Base-by-base conservation (phyloP, 2,888 invertebrate genomes). In the Protodeltote pygarga region DNA sequence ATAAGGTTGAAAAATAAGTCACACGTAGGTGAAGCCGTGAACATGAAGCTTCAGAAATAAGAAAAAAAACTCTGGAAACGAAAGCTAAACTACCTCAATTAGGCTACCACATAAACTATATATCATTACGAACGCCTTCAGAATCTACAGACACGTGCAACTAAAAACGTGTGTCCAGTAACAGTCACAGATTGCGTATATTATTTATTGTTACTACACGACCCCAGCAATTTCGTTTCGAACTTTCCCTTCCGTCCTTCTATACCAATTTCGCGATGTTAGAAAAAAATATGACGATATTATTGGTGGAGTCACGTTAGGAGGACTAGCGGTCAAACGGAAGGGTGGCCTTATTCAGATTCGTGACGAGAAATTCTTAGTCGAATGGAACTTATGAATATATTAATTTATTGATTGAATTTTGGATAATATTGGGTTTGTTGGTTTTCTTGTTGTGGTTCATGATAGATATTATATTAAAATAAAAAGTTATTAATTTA, bases 241-340 rank as follows among this genome's bases (percentile, higher is more conserved):
- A 84, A 83, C 83, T 85, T 85, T 84, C 85, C 86, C 87, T 84
- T 81, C 74, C 75, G 76, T 72, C 83, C 83, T 80, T 84, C 85
- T 83, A 85, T 88, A 83, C 85, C 87, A 87, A 88, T 90, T 87
- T 88, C 78, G 85, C 83, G 76, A 86, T 82, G 85, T 84, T 87
- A 84, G 82, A 87, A 60, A 88, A 87, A 90, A 90, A 91, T 89
- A 91, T 90, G 86, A 89, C 86, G 88, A 85, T 89, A 85, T 90
- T 90, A 91, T 90, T 90, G 87, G 81, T 81, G 72, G 77, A 81
- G 75, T 74, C 77, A 76, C 85, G 83, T 83, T 84, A 83, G 81
- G 83, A 83, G 72, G 74, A 72, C 76, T 72, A 60, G 75, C 81
- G 90, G 89, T 87, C 89, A 87, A 83, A 83, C 81, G 79, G 71